Base-by-base conservation (phyloP, 2,888 invertebrate genomes). In the Agrotis puta region DNA sequence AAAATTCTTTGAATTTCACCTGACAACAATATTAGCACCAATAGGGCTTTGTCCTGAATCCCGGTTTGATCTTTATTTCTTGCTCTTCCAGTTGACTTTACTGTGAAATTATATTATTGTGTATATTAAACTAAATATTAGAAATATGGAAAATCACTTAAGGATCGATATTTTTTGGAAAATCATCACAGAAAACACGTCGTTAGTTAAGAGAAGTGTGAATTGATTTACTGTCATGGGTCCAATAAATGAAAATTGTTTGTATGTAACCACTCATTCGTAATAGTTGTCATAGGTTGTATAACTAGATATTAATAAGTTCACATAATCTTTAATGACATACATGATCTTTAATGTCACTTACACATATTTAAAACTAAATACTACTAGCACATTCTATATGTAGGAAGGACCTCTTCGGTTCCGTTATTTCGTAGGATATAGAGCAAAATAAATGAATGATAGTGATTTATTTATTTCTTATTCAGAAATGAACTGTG, bases 1-100 rank as follows among this genome's bases (percentile, higher is more conserved):
- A 64, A 67, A 74, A 74, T 50, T 74, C 50, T 51, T 67, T 20
- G 74, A 47, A 59, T 77, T 54, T 74, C 22, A 3, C 57, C 48
- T 79, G 56, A 79, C 24, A 64, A 43, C 48, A 64, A 61, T 79
- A 79, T 73, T 74, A 33, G 59, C 48, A 69, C n/a, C 22, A 16
- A 54, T 69, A 48, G 45, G 47, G 14, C 13, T 43, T 43, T 27
- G 18, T 6, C 18, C 6, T 16, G 53, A 24, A 58, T 58, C 22
- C 22, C 5, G 27, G 45, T 57, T 45, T 39, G 24, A 70, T 51
- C 45, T 54, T 13, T 70, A 45, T 50, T 45, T 58, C 47, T 39
- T 22, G 20, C 9, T 16, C 39, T 39, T 33, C 24, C n/a, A n/a
- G 39, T 64, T 47, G 47, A 50, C 6, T 50, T 50, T 45, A 39